Evolutionary conservation across 2,797 vertebrate species (phyloP).

Genomic region (Netta rufina): DNA sequence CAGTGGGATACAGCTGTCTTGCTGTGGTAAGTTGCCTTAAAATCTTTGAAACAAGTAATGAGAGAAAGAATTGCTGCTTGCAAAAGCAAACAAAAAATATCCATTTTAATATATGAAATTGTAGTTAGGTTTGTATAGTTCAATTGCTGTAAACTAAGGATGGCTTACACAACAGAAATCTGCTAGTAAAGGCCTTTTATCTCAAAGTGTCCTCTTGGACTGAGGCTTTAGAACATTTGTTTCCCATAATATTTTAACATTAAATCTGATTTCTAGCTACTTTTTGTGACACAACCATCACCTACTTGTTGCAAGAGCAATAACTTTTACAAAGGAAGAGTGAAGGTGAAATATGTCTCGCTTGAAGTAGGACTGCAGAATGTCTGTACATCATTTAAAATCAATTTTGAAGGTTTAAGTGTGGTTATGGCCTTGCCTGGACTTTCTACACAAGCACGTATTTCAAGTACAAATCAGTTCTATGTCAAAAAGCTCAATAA

Average conservation of each 20-base stretch:
- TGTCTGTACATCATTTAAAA: neutral
- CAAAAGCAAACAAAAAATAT: neutral
- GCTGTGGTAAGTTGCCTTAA: neutral
- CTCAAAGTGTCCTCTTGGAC: neutral
- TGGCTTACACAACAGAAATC: neutral
- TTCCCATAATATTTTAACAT: neutral
- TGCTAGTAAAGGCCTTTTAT: neutral
- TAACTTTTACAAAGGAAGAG: slow-evolving; percentile 5
- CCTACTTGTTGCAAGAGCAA: neutral
- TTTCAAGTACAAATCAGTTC: slow-evolving; percentile 1
- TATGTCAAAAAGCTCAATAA: neutral
- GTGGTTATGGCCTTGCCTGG: slow-evolving; percentile 1
- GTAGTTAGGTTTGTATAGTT: neutral
- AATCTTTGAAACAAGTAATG: neutral
- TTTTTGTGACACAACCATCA: neutral
- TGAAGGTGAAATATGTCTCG: neutral
- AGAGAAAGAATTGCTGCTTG: neutral
- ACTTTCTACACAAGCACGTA: neutral
- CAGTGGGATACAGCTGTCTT: neutral
- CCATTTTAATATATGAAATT: neutral
- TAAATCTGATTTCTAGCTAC: neutral
- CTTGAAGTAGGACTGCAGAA: neutral
- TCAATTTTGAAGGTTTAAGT: neutral
- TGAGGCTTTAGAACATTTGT: neutral
- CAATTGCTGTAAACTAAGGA: neutral